phyloP scores from a whole-genome alignment of 2,888 invertebrate species.

The Nomada fucata region DNA sequence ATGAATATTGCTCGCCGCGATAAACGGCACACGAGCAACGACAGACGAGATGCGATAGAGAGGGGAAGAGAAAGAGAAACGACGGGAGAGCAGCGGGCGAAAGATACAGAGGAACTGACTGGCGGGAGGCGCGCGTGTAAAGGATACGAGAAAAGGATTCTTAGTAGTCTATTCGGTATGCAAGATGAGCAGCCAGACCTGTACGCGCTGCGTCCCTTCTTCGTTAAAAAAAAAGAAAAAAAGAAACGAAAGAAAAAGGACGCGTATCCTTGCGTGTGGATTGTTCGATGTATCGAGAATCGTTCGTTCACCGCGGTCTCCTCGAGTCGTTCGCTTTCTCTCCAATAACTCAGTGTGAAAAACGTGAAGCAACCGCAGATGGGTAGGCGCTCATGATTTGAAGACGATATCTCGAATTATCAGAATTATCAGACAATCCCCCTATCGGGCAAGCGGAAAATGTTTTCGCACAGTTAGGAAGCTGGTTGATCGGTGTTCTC shows the following conservation, averaged over 20 bases:
- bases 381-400: constrained; percentile 37
- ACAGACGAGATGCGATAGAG: constrained; percentile 61
- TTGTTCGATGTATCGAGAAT: constrained; percentile 52
- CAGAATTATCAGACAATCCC: constrained; percentile 53
- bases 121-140: constrained; percentile 61
- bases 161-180: constrained; percentile 77
- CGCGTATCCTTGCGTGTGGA: constrained; percentile 63
- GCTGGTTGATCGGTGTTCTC: constrained; percentile 51
- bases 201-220: constrained; percentile 69
- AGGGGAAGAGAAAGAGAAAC: constrained; percentile 40
- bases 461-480: constrained; percentile 45
- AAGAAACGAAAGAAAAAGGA: constrained; percentile 26
- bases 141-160: constrained; percentile 74
- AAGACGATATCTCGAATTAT: constrained; percentile 40
- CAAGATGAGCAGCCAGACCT: constrained; percentile 71
- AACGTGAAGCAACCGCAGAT: constrained; percentile 25
- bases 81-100: constrained; percentile 33
- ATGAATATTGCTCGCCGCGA: constrained; percentile 80
- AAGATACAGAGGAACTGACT: constrained; percentile 23
- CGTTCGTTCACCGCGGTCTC: constrained; percentile 6
- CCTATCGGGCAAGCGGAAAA: constrained; percentile 47
- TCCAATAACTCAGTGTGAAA: constrained; percentile 15
- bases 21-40: constrained; percentile 75
- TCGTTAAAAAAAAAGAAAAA: constrained; percentile 55
- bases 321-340: constrained; percentile 11